Percentiles rank a stretch among this genome's conserved stretches.
Conservation (phyloP, 2,888 invertebrate genomes). For the Scaptomyza flava region DNA sequence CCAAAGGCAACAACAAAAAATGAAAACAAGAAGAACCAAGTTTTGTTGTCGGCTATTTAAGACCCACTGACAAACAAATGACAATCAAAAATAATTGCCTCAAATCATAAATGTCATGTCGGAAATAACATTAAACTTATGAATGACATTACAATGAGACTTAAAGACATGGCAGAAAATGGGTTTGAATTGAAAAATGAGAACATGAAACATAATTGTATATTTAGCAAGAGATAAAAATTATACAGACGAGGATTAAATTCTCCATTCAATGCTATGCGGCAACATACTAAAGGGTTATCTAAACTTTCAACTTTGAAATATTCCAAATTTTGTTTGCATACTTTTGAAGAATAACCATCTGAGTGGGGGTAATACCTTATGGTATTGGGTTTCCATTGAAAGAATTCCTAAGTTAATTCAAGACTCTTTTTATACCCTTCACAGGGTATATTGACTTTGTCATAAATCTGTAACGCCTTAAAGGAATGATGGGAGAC, state of each 20-base stretch:
- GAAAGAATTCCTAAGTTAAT: no score
- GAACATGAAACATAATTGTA: background rate
- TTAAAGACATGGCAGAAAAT: constrained; percentile 7
- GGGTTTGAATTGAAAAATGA: background rate
- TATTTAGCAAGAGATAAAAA: background rate
- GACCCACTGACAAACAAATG: constrained; percentile 45
- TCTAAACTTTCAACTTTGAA: no score
- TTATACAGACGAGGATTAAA: background rate
- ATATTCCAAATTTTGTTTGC: no score
- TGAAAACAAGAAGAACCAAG: constrained; percentile 8
- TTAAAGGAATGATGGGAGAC: no score
- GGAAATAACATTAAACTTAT: constrained; percentile 45
- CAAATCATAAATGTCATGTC: constrained; percentile 64
- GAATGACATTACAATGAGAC: constrained; percentile 44
- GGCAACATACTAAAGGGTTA: background rate
- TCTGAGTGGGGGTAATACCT: no score
- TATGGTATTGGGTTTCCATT: no score
- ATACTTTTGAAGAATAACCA: no score
- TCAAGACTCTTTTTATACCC: no score
- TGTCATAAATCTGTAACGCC: no score
- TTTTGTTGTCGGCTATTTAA: constrained; percentile 5
- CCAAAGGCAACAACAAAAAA: constrained; percentile 9
- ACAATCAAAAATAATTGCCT: constrained; percentile 68
- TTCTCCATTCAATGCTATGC: background rate
- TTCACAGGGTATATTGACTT: no score